These are phyloP conservation scores for Eugnorisma glareosa DNA, from an alignment of 2,888 invertebrate genomes.

Conservation along the genomic window DNA sequence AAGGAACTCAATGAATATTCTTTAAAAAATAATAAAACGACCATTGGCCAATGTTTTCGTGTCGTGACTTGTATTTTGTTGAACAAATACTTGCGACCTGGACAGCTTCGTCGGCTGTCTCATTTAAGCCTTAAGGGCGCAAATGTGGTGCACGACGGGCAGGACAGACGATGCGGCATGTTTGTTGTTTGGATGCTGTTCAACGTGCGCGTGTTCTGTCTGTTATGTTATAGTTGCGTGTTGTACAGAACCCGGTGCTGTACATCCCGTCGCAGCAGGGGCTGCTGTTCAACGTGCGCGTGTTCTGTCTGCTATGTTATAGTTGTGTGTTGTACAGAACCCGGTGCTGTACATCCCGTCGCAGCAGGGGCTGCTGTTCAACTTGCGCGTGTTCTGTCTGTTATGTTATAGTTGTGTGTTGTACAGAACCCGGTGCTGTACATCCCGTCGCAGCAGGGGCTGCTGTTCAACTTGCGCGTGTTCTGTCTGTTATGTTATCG, in stretches of 20 bases:
- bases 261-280: too few species aligned
- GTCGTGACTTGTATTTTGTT: neutral
- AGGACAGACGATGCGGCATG: neutral
- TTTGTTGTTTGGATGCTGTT: too few species aligned
- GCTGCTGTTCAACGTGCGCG: slow-evolving; percentile 95
- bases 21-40: neutral
- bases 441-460: too few species aligned
- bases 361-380: too few species aligned
- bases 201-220: too few species aligned
- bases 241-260: slow-evolving; percentile 91
- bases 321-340: too few species aligned
- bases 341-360: too few species aligned
- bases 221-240: neutral
- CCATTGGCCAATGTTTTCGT: neutral
- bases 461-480: too few species aligned
- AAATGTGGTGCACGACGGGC: neutral
- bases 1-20: neutral
- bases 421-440: too few species aligned
- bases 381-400: too few species aligned
- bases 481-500: slow-evolving; percentile 83
- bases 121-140: neutral
- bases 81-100: neutral
- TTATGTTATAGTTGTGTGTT: too few species aligned
- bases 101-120: neutral
- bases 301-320: too few species aligned